Evolutionary conservation across 1,140 invertebrate species (phyloP), one percentile per base, ranked within the genome.

Genomic region (Scaptodrosophila lebanonensis): DNA sequence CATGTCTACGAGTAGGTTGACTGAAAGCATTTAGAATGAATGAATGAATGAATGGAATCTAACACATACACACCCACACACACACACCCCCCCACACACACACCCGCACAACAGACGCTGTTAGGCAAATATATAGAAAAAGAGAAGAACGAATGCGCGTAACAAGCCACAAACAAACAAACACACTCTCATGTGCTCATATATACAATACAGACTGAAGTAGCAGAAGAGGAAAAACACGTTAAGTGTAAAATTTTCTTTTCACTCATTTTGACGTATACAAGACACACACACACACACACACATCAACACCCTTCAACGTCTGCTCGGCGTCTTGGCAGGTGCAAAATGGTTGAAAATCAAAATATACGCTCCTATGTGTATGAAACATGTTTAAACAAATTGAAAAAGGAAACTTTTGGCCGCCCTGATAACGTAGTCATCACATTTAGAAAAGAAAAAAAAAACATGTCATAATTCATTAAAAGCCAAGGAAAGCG

Each of bases 381-480:
- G 36, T 25, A 25, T 54, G 38, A 42, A 66, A 51, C 43, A 50
- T 8, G 44, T 48, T 39, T 13, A 49, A 56, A 45, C 12, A 48
- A 53, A 64, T 25, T 44, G 48, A 17, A 39, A 25, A 51, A 50
- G 58, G 30, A 61, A 44, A 17, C 44, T 12, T 20, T 27, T 11
- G 35, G 18, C 17, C 25, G 42, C 51, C 44, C 65, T 73, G 73
- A 66, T 82, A 79, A 66, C 56, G 65, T 44, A 17, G 35, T 15
- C 39, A 27, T 13, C 32, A 48, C 30, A 43, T 36, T 36, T 27
- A 13, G 40, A 49, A 29, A 59, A 56, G 61, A 27, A 82, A 75
- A 82, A n/a, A n/a, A n/a, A n/a, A n/a, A n/a, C n/a, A 66, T 82
- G 75, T 70, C 76, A 82, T 82, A 70, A 82, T 82, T 82, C 75